Evolutionary conservation across 2,113 vertebrate species (phyloP).

Genomic region (Meles meles): DNA sequence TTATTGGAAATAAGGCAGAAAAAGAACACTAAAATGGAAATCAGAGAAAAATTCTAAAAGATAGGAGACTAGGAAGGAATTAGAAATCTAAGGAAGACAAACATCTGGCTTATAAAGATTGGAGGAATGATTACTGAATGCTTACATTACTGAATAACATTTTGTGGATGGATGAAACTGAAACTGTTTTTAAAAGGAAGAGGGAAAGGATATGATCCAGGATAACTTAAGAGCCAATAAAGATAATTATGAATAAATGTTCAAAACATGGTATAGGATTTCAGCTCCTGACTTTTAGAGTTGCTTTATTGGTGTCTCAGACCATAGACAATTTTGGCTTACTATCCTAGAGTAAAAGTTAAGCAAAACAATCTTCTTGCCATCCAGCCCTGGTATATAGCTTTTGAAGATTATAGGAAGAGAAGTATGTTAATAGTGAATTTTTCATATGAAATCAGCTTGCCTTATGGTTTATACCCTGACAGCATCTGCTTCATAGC

Average conservation of each 20-base stretch:
- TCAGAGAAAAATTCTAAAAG: not conserved
- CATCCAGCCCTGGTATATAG: not conserved
- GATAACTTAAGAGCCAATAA: constrained; percentile 47
- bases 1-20: constrained; percentile 34
- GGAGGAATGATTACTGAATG: constrained; percentile 9
- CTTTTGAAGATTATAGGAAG: not conserved
- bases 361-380: not conserved
- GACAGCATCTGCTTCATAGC: not conserved
- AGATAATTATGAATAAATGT: constrained; percentile 28
- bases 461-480: not conserved
- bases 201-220: not conserved
- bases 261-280: not conserved
- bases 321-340: not conserved
- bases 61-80: not conserved
- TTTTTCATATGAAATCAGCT: not conserved
- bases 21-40: constrained; percentile 29
- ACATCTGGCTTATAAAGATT: constrained; percentile 32
- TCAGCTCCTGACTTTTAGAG: not conserved
- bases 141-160: not conserved
- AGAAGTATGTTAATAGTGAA: not conserved
- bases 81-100: constrained; percentile 30
- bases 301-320: not conserved
- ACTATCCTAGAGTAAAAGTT: not conserved
- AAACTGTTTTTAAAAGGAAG: not conserved
- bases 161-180: constrained; percentile 28